Evolutionary conservation across 2,888 invertebrate genomes (phyloP).

Genomic region (Operophtera brumata): DNA sequence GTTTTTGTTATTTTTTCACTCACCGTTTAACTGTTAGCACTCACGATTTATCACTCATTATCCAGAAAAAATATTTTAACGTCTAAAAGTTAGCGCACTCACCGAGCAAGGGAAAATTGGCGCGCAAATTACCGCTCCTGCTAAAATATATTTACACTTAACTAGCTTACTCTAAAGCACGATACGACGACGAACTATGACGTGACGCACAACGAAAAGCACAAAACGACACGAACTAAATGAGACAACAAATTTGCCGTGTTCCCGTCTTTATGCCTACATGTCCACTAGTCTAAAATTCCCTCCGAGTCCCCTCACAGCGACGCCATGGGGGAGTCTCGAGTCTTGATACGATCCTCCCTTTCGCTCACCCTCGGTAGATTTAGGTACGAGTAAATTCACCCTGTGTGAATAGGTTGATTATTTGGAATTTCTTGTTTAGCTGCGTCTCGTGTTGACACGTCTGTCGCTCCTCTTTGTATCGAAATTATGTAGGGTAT

Average conservation of each 20-base stretch:
- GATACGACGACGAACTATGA: constrained; percentile 75
- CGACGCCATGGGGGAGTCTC: constrained; percentile 68
- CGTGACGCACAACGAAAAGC: constrained; percentile 78
- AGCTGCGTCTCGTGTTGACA: constrained; percentile 45
- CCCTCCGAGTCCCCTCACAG: constrained; percentile 71
- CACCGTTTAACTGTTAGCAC: constrained; percentile 37
- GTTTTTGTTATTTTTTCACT: constrained; percentile 41
- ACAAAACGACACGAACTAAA: constrained; percentile 80
- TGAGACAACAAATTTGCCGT: constrained; percentile 80
- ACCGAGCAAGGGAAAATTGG: constrained; percentile 30
- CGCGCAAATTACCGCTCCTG: constrained; percentile 36
- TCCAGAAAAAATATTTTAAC: constrained; percentile 30
- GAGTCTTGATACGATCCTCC: constrained; percentile 75
- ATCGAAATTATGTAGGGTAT: constrained; percentile 37
- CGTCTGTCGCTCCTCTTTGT: constrained; percentile 32
- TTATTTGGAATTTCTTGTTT: constrained; percentile 74
- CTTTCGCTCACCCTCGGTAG: constrained; percentile 71
- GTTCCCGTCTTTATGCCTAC: constrained; percentile 81
- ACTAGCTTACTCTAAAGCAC: constrained; percentile 54
- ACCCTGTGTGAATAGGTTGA: constrained; percentile 73
- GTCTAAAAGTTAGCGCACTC: constrained; percentile 31
- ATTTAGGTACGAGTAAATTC: constrained; percentile 73
- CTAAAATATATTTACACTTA: constrained; percentile 42
- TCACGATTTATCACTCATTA: constrained; percentile 41
- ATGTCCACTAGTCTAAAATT: constrained; percentile 82